A percentile compares a stretch with the other conserved stretches of the same genome.
phyloP scores from a whole-genome alignment of 2,797 vertebrate species.

The Ptychadena robeensis region DNA sequence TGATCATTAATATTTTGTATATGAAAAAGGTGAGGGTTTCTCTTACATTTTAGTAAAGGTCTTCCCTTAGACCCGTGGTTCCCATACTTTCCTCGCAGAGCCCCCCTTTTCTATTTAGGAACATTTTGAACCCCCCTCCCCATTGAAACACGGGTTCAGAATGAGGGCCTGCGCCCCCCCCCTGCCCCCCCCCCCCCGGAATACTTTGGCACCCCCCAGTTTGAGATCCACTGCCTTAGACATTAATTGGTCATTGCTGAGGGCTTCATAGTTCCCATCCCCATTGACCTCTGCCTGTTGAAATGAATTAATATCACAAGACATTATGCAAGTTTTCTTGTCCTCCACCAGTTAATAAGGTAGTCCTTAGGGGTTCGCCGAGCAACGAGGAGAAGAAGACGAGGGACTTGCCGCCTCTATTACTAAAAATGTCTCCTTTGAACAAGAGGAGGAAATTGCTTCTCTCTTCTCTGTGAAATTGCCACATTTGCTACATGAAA shows the following conservation, averaged over 20 bases:
- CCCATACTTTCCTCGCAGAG: too few relatives aligned
- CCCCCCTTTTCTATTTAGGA: too few relatives aligned
- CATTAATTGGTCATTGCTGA: background rate
- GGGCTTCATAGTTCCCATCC: background rate
- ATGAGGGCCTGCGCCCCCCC: too few relatives aligned
- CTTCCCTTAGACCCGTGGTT: too few relatives aligned
- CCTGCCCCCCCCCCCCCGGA: too few relatives aligned
- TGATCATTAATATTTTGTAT: too few relatives aligned
- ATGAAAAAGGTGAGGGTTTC: too few relatives aligned
- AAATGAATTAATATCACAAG: background rate
- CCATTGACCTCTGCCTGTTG: background rate
- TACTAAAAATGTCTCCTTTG: conserved; percentile 20
- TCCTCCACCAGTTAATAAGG: background rate
- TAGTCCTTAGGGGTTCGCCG: background rate
- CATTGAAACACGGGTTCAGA: too few relatives aligned
- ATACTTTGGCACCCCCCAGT: too few relatives aligned
- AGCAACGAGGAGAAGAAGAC: background rate
- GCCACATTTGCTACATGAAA: conserved; percentile 34
- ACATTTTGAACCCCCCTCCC: too few relatives aligned
- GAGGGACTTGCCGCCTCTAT: background rate
- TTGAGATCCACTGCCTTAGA: background rate
- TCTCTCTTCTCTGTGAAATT: conserved; percentile 40
- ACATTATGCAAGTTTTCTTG: background rate
- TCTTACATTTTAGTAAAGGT: too few relatives aligned
- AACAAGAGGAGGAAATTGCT: conserved; percentile 35